Evolutionary conservation across 2,797 vertebrate genomes (phyloP), one percentile per base, ranked within the genome.

Genomic region (Podargus strigoides): DNA sequence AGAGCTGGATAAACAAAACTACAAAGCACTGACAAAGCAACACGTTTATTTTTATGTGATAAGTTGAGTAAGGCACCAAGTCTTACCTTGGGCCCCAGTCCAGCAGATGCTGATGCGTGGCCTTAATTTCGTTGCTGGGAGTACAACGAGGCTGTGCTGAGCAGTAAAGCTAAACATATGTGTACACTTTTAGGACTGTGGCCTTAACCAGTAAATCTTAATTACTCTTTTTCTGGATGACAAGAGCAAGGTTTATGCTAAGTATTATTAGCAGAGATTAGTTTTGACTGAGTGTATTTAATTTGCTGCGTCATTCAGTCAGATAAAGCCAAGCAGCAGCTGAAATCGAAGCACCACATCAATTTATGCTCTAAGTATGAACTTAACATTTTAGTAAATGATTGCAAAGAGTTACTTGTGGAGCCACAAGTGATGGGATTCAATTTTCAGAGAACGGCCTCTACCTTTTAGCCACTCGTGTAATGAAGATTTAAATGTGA

Each of bases 401-500:
- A 83, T 63, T 87, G 91, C 53, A 85, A 52, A 47, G 77, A 87
- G 84, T 63, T 56, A 14, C 89, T 87, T 81, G 16, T 22, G 81
- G 77, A 93, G 80, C 74, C 90, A 66, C 88, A 74, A 22, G 46
- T 11, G 2, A 75, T 26, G 63, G 78, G 58, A 95, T 87, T 85
- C 15, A 23, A 89, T 92, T 87, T 60, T 4, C 36, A 5, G 36
- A 58, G 82, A 93, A 47, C 64, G 50, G 85, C 74, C 75, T 89
- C 92, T 87, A 20, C 58, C 83, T 93, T 80, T 82, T 27, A 82
- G 81, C 69, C 87, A 34, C 83, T 84, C 76, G 10, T 63, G n/a
- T 77, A 69, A 89, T 19, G 85, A 87, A 63, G 94, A 87, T 90
- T 93, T 92, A 82, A 95, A 94, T 93, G 82, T 49, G 86, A 92